phyloP scores from a whole-genome alignment of 2,113 vertebrate species.

The Sigmodon hispidus region DNA sequence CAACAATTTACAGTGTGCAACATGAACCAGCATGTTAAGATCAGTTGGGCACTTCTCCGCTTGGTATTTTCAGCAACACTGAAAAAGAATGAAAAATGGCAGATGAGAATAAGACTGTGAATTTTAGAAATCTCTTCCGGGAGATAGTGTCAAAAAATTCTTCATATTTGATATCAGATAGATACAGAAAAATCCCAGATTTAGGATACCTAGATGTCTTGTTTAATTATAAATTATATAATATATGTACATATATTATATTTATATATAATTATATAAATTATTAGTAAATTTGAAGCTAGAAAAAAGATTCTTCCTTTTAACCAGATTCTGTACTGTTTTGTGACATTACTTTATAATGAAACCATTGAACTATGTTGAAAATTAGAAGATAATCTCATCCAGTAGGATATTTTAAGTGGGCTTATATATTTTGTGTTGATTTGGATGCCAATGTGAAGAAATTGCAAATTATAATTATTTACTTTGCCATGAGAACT shows the following conservation, averaged over 20 bases:
- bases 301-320: not conserved
- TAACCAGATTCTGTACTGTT: not conserved
- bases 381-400: not conserved
- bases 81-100: not conserved
- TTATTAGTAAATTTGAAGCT: not conserved
- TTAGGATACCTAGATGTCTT: not conserved
- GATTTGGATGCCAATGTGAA: not conserved
- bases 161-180: not conserved
- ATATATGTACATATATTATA: too few relatives aligned
- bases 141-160: not conserved
- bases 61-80: not conserved
- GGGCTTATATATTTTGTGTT: not conserved
- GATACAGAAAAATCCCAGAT: not conserved
- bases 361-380: not conserved
- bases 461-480: not conserved
- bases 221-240: not conserved
- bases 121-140: not conserved
- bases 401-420: not conserved
- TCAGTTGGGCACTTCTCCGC: not conserved
- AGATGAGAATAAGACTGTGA: not conserved
- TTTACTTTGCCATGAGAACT: not conserved
- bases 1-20: not conserved
- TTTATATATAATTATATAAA: too few relatives aligned
- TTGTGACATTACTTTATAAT: not conserved
- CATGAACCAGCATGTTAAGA: not conserved